These are phyloP conservation scores for Rhodophaea formosa DNA, from an alignment of 2,888 invertebrate genomes.

Conservation along the genomic window DNA sequence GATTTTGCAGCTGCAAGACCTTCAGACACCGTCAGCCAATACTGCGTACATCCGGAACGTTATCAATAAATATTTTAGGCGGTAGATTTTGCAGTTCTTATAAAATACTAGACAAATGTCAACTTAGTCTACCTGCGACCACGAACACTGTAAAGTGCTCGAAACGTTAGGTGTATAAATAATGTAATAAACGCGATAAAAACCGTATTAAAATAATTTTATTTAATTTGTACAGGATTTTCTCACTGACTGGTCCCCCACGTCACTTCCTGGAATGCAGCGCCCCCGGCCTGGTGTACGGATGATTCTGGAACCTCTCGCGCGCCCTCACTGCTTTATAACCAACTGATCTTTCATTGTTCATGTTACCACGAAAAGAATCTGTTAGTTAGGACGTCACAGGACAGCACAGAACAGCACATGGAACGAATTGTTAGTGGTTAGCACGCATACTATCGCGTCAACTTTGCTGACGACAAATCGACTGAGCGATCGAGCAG, in stretches of 20 bases:
- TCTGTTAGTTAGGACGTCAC: constrained; percentile 60
- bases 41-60: too few species aligned
- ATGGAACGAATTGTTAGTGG: constrained; percentile 44
- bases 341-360: constrained; percentile 69
- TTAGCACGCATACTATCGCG: constrained; percentile 17
- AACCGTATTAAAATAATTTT: background rate
- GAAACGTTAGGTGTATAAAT: too few species aligned
- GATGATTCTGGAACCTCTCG: constrained; percentile 58
- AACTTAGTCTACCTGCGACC: too few species aligned
- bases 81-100: too few species aligned
- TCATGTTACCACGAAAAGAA: constrained; percentile 37
- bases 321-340: constrained; percentile 67
- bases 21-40: too few species aligned
- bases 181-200: too few species aligned
- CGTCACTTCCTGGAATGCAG: constrained; percentile 27
- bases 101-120: too few species aligned
- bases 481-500: too few species aligned
- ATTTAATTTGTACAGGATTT: background rate
- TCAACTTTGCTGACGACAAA: too few species aligned
- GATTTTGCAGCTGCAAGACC: too few species aligned
- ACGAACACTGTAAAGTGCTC: too few species aligned
- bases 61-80: too few species aligned
- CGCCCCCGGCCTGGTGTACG: constrained; percentile 55
- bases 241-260: background rate
- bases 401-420: constrained; percentile 39